These are phyloP conservation scores for Leptobrachium ailaonicum DNA, from an alignment of 2,113 vertebrate species.

Conservation along the genomic window DNA sequence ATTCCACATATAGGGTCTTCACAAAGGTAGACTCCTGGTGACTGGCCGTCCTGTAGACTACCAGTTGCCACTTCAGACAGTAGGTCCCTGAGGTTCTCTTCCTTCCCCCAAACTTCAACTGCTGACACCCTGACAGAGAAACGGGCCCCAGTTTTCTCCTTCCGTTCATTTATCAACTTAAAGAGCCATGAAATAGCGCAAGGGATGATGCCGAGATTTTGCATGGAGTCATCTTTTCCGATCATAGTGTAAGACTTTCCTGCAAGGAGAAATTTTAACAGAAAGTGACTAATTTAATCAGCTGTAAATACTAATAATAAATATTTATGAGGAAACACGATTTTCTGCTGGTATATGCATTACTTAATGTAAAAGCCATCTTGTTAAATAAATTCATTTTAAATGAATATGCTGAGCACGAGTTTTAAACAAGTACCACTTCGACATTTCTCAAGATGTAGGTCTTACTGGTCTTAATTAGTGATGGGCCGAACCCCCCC, in stretches of 20 bases:
- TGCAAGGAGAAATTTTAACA: conserved; percentile 54
- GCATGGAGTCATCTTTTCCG: conserved; percentile 90
- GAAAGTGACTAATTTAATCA: background rate
- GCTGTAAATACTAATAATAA: background rate
- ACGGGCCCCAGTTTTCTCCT: conserved; percentile 93
- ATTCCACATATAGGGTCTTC: conserved; percentile 98
- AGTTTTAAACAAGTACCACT: too few species aligned
- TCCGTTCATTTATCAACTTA: conserved; percentile 93
- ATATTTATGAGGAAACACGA: background rate
- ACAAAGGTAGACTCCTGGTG: conserved; percentile 96
- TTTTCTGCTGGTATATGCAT: background rate
- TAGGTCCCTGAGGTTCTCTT: conserved; percentile 93
- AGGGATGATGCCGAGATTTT: conserved; percentile 94
- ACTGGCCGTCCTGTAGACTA: conserved; percentile 94
- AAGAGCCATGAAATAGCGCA: conserved; percentile 99
- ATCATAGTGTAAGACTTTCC: conserved; percentile 99
- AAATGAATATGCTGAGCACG: background rate
- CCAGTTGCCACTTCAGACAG: conserved; percentile 94
- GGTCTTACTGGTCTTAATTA: too few species aligned
- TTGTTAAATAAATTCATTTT: background rate
- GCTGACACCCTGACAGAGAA: conserved; percentile 98
- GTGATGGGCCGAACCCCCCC: too few species aligned
- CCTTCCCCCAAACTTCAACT: conserved; percentile 96
- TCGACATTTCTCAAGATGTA: too few species aligned
- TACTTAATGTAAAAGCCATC: background rate